A percentile compares a stretch with the other conserved stretches of the same genome.
These are phyloP conservation scores for Serranus cabrilla DNA, from an alignment of 2,797 vertebrate species.

Conservation along the genomic window DNA sequence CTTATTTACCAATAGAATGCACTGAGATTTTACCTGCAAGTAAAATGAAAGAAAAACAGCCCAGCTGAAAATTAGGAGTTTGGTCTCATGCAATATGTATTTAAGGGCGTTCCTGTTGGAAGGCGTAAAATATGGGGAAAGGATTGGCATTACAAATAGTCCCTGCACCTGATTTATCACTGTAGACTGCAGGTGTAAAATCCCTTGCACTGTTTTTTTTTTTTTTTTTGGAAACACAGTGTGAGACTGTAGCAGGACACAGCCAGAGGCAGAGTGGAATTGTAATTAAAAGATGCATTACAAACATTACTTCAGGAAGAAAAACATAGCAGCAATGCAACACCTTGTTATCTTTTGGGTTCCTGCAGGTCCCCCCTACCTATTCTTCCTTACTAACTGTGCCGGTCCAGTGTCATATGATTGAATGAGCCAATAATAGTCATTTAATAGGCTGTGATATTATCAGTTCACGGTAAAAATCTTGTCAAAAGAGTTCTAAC, in stretches of 20 bases:
- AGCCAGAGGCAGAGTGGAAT: neutral
- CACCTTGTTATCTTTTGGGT: constrained; percentile 5
- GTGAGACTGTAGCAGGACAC: neutral
- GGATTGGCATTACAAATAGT: neutral
- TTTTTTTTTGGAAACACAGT: neutral
- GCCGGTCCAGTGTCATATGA: neutral
- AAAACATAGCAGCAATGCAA: neutral
- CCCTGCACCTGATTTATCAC: neutral
- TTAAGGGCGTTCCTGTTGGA: neutral
- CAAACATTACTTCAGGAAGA: neutral
- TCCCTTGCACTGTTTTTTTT: neutral
- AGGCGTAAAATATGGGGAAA: neutral
- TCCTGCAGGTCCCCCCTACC: neutral
- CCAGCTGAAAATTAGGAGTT: neutral
- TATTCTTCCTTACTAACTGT: neutral
- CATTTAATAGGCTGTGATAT: neutral
- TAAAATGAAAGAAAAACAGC: neutral
- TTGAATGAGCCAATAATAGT: constrained; percentile 1
- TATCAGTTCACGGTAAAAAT: neutral
- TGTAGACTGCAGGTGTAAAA: neutral
- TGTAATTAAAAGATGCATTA: constrained; percentile 13
- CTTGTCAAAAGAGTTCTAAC: neutral
- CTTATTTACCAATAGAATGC: neutral
- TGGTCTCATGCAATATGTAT: neutral
- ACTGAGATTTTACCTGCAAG: neutral